Evolutionary conservation across 35 echinoderm and acorn worm genomes (phyloP), one percentile per base, ranked within the genome.

Genomic region (Hemicentrotus pulcherrimus): DNA sequence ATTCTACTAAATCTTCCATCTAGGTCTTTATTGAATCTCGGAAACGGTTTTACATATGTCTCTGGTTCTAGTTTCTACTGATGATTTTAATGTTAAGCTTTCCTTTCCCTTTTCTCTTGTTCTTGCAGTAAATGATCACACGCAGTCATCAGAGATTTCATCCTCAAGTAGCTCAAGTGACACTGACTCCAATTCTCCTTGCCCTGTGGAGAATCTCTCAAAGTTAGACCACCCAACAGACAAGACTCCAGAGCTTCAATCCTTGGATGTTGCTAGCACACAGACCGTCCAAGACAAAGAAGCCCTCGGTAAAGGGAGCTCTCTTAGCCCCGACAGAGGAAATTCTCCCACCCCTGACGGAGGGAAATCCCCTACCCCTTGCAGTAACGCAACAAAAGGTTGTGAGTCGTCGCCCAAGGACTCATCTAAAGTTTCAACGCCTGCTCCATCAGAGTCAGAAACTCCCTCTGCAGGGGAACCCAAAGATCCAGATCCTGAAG

Each of bases 101-200:
- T 7, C 3, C 19, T 28, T 4, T 78, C 6, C 24, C 8, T 78
- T 78, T 78, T 28, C 0, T 78, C 24, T 78, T 78, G 16, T 78
- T n/a, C 65, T n/a, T 78, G 22, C 65, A 78, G 65, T 78, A 78
- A 78, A 78, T 78, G 65, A 78, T 78, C 65, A 78, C 19, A 78
- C 65, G 6, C 65, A 78, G 65, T 78, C 65, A 28, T 78, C 65
- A 78, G 65, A n/a, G 65, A 78, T 78, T 28, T 78, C 65, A 78
- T 78, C 65, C 1, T 78, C 65, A 6, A 28, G 65, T 78, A 78
- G 65, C 65, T 78, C 65, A 78, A 78, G 65, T 78, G 65, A 78
- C 19, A 78, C 65, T 5, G 65, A 78, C 22, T n/a, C 22, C 9
- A 78, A 78, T 78, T 78, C 65, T 78, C 65, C 19, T 28, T 78